These are phyloP conservation scores for Philereme vetulata DNA, from an alignment of 2,888 invertebrate species.

Conservation along the genomic window DNA sequence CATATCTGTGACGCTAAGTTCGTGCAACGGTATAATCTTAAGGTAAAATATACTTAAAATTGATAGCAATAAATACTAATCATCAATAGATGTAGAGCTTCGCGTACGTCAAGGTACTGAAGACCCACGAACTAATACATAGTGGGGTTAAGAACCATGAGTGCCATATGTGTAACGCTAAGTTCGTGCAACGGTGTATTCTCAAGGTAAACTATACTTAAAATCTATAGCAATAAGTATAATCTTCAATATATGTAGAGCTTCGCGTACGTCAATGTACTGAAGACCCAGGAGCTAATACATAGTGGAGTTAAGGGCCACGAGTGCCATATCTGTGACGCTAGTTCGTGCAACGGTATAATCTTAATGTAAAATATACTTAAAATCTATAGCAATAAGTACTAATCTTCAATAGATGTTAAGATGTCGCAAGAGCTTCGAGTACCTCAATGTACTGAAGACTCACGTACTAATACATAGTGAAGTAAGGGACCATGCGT, in stretches of 20 bases:
- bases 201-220: no score
- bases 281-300: constrained; percentile 88
- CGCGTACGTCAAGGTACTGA: constrained; percentile 86
- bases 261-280: constrained; percentile 86
- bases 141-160: constrained; percentile 87
- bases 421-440: no score
- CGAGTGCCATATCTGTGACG: constrained; percentile 88
- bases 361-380: constrained; percentile 60
- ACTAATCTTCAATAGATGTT: no score
- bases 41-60: constrained; percentile 44
- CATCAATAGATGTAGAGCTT: constrained; percentile 69
- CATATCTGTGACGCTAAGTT: constrained; percentile 86
- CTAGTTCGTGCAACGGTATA: constrained; percentile 75
- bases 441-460: constrained; percentile 86
- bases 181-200: constrained; percentile 74
- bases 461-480: constrained; percentile 89
- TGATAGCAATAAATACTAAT: no score
- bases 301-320: constrained; percentile 88
- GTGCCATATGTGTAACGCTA: constrained; percentile 87
- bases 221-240: no score
- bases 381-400: no score
- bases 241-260: no score
- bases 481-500: constrained; percentile 87
- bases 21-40: constrained; percentile 73
- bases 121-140: constrained; percentile 89